A percentile compares a stretch with the other conserved stretches of the same genome.
Conservation (phyloP, 2,888 invertebrate genomes). For the Caenorhabditis plicata region DNA sequence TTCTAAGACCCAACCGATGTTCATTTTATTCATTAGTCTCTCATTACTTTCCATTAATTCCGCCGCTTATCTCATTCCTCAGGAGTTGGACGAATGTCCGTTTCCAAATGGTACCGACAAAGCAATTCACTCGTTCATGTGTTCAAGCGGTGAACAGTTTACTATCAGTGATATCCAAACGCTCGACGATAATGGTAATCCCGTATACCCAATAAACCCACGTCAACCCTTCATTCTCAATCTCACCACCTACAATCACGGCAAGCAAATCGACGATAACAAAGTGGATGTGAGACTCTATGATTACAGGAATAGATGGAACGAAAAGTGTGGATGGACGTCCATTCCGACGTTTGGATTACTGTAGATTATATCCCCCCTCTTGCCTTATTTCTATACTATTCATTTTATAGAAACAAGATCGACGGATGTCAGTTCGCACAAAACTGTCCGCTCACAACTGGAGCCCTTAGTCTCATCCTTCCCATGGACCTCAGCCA, state of each 20-base stretch:
- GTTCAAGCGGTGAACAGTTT: conserved; percentile 43
- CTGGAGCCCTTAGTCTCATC: conserved; percentile 48
- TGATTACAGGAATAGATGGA: conserved; percentile 45
- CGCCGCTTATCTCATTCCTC: too few species aligned
- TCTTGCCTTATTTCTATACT: too few species aligned
- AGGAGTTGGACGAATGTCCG: conserved; percentile 32
- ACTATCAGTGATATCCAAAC: conserved; percentile 42
- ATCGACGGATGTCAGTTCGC: conserved; percentile 59
- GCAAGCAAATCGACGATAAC: conserved; percentile 48
- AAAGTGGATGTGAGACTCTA: conserved; percentile 49
- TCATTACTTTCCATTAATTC: too few species aligned
- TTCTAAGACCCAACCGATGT: too few species aligned
- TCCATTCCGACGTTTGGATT: conserved; percentile 54
- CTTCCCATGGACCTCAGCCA: conserved; percentile 47
- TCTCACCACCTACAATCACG: conserved; percentile 53
- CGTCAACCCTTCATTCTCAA: conserved; percentile 47
- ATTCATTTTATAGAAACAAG: too few species aligned
- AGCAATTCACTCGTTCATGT: conserved; percentile 50
- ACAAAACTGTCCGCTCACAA: conserved; percentile 55
- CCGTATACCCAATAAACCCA: conserved; percentile 55
- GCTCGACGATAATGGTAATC: conserved; percentile 34
- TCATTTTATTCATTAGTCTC: too few species aligned
- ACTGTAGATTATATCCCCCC: too few species aligned
- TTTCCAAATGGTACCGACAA: conserved; percentile 56
- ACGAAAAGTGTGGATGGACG: conserved; percentile 45